phyloP scores from a whole-genome alignment of 2,113 vertebrate species.

The Blennius ocellaris region DNA sequence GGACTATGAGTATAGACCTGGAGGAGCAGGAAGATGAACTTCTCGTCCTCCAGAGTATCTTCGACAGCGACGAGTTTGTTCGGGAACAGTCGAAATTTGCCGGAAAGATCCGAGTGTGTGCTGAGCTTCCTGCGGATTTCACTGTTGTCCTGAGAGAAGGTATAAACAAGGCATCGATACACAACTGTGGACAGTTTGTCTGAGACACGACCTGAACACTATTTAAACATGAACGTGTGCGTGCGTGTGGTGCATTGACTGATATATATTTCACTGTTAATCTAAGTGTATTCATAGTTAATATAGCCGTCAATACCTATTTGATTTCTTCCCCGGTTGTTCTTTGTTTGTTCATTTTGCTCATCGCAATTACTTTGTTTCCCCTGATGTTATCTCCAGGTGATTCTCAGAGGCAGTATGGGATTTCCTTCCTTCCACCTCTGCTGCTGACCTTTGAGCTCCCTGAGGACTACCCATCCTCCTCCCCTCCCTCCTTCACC shows the following conservation, averaged over 20 bases:
- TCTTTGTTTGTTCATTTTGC: not conserved
- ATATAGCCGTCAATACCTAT: too few species aligned
- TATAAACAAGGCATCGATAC: conserved; percentile 9
- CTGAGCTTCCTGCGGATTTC: conserved; percentile 87
- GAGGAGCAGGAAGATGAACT: conserved; percentile 86
- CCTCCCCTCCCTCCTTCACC: conserved; percentile 86
- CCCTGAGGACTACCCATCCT: conserved; percentile 88
- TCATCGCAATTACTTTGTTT: too few species aligned
- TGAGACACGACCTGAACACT: too few species aligned
- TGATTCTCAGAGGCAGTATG: conserved; percentile 51
- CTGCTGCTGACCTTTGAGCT: conserved; percentile 90
- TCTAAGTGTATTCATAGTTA: too few species aligned
- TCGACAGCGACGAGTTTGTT: conserved; percentile 87
- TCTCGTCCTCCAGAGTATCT: conserved; percentile 90
- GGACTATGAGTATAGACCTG: conserved; percentile 33
- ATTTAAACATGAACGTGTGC: too few species aligned
- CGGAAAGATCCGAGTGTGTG: conserved; percentile 86
- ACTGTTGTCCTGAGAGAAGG: conserved; percentile 81
- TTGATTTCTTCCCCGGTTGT: not conserved
- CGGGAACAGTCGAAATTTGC: conserved; percentile 79
- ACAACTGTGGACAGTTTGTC: too few species aligned
- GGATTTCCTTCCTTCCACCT: conserved; percentile 87
- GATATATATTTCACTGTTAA: too few species aligned
- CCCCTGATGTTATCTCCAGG: conserved; percentile 37
- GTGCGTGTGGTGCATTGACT: too few species aligned